Percentiles rank a stretch among this genome's conserved stretches.
phyloP scores from a whole-genome alignment of 2,888 invertebrate genomes.

The Tiliacea aurago region DNA sequence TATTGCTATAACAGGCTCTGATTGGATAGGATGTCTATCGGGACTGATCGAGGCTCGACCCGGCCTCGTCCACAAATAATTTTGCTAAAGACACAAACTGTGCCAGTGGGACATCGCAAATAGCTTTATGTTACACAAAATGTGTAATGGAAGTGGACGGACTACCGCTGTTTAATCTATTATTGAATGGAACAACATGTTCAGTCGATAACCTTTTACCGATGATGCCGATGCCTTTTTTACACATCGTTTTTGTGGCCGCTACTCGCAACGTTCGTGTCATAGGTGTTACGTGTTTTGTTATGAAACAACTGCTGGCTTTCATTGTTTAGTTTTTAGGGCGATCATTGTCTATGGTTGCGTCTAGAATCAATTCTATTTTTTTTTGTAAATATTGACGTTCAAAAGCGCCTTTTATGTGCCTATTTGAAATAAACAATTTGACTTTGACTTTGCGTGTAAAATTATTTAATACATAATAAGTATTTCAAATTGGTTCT shows the following conservation, averaged over 20 bases:
- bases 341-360: slow-evolving; percentile 8
- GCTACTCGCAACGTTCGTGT: not conserved
- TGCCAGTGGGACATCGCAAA: slow-evolving; percentile 62
- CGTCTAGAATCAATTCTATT: too few relatives aligned
- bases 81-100: slow-evolving; percentile 59
- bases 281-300: slow-evolving; percentile 7
- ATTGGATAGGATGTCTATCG: slow-evolving; percentile 67
- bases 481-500: not conserved
- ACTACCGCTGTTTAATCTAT: slow-evolving; percentile 43
- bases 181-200: slow-evolving; percentile 45
- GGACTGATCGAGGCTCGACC: slow-evolving; percentile 66
- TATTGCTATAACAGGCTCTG: slow-evolving; percentile 59
- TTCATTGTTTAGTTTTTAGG: slow-evolving; percentile 21
- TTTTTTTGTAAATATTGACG: too few relatives aligned
- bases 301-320: slow-evolving; percentile 18
- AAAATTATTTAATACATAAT: not conserved
- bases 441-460: too few relatives aligned
- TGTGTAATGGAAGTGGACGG: slow-evolving; percentile 42
- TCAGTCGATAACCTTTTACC: slow-evolving; percentile 36
- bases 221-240: slow-evolving; percentile 3
- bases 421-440: too few relatives aligned
- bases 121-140: slow-evolving; percentile 51
- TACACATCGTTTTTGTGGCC: slow-evolving; percentile 15
- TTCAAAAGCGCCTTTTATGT: too few relatives aligned
- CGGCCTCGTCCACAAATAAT: slow-evolving; percentile 66